Conservation (phyloP, 2,888 invertebrate genomes). For the Synergus itoensis region DNA sequence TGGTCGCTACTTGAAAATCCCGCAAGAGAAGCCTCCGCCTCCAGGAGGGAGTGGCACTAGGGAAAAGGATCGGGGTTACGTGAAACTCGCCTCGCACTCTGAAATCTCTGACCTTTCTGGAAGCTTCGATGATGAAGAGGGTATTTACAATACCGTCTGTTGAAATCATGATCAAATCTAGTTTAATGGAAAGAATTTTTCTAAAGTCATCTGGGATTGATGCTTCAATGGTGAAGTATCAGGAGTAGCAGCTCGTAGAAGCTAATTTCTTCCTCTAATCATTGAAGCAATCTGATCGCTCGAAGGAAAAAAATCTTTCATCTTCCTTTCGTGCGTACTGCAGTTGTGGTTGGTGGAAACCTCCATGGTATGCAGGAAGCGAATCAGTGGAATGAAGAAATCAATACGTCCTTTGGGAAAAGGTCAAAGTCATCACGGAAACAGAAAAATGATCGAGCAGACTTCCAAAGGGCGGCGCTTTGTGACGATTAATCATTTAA, state of each 20-base stretch:
- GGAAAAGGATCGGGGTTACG: constrained; percentile 72
- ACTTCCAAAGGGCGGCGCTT: constrained; percentile 53
- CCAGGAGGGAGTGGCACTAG: constrained; percentile 58
- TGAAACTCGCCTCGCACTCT: constrained; percentile 71
- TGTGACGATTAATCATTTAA: constrained; percentile 67
- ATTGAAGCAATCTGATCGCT: not conserved
- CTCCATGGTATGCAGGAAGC: not conserved
- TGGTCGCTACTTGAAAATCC: constrained; percentile 47
- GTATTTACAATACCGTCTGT: constrained; percentile 77
- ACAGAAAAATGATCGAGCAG: constrained; percentile 46
- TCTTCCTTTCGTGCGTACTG: not conserved
- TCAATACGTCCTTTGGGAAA: constrained; percentile 56
- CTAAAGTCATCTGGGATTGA: not conserved
- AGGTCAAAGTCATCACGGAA: constrained; percentile 64
- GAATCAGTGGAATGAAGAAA: constrained; percentile 36
- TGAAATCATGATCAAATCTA: constrained; percentile 56
- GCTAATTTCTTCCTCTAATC: constrained; percentile 12
- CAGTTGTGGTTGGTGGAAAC: not conserved
- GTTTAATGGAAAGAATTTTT: not conserved
- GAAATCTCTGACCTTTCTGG: constrained; percentile 71
- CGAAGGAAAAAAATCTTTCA: not conserved
- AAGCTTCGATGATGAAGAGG: constrained; percentile 74
- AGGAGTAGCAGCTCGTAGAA: not conserved
- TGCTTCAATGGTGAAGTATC: not conserved
- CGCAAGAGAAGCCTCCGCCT: constrained; percentile 62